phyloP scores from a whole-genome alignment of 1,140 invertebrate species.

The Plodia interpunctella region DNA sequence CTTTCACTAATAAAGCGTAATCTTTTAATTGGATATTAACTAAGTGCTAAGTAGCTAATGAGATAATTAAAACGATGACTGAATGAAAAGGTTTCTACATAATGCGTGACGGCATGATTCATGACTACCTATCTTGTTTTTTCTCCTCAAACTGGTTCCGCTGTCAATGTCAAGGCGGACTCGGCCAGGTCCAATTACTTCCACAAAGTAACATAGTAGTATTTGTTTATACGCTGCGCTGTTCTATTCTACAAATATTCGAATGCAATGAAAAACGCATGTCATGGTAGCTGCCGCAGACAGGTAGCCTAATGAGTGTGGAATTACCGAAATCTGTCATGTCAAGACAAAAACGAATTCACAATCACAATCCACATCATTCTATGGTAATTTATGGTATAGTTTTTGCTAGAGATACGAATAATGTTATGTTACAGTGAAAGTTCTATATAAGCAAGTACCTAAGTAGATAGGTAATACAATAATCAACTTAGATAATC shows the following conservation, averaged over 20 bases:
- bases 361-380: no score
- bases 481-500: no score
- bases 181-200: neutral
- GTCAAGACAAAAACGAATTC: no score
- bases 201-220: neutral
- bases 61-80: conserved; percentile 14
- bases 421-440: no score
- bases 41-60: conserved; percentile 14
- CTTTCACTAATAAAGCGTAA: neutral
- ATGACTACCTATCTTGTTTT: conserved; percentile 27
- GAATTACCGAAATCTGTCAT: neutral
- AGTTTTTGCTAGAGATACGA: no score
- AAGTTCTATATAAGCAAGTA: no score
- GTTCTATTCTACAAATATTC: conserved; percentile 2
- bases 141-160: conserved; percentile 33
- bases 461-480: no score
- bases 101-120: conserved; percentile 27
- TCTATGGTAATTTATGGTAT: no score
- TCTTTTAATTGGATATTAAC: neutral
- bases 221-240: neutral
- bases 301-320: neutral
- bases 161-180: conserved; percentile 36
- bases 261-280: neutral
- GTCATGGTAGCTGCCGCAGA: neutral
- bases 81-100: conserved; percentile 8